Percentiles rank a stretch among this genome's conserved stretches.
phyloP scores from a whole-genome alignment of 1,140 invertebrate genomes.

The Drosophila nigrodunni region DNA sequence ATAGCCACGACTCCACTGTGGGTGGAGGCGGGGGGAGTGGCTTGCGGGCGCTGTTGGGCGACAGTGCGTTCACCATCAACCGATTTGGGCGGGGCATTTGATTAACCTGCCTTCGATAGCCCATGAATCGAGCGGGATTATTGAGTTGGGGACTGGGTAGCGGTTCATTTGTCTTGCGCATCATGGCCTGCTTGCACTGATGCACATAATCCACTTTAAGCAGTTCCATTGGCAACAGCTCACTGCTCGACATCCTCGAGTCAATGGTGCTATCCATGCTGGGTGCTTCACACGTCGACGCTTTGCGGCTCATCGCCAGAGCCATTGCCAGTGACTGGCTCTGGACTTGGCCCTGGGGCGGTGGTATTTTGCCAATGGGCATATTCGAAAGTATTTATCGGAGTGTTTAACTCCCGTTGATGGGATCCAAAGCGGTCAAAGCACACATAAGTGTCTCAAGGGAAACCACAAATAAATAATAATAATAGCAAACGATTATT shows the following conservation, averaged over 20 bases:
- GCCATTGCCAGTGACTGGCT: background rate
- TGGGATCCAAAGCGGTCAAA: background rate
- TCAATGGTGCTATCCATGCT: conserved; percentile 66
- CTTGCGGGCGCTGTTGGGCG: conserved; percentile 20
- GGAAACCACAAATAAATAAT: background rate
- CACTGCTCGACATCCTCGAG: conserved; percentile 59
- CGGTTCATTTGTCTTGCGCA: conserved; percentile 58
- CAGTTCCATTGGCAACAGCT: conserved; percentile 79
- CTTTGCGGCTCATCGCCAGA: conserved; percentile 22
- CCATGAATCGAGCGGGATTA: conserved; percentile 56
- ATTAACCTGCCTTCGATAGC: conserved; percentile 37
- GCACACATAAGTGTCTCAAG: conserved; percentile 6
- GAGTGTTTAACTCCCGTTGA: conserved; percentile 17
- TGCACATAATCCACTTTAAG: conserved; percentile 81
- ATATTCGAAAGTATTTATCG: conserved; percentile 51
- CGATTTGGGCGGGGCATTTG: conserved; percentile 1
- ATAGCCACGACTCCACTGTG: conserved; percentile 66
- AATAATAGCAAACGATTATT: conserved; percentile 26
- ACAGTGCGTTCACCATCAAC: background rate
- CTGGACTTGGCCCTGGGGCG: conserved; percentile 8
- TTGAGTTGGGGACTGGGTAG: conserved; percentile 38
- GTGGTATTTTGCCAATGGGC: conserved; percentile 62
- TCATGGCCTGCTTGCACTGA: conserved; percentile 73
- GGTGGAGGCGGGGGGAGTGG: conserved; percentile 50
- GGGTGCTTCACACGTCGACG: conserved; percentile 37